Conservation (phyloP, 35 echinoderm and acorn worm species). For the Strongylocentrotus purpuratus region DNA sequence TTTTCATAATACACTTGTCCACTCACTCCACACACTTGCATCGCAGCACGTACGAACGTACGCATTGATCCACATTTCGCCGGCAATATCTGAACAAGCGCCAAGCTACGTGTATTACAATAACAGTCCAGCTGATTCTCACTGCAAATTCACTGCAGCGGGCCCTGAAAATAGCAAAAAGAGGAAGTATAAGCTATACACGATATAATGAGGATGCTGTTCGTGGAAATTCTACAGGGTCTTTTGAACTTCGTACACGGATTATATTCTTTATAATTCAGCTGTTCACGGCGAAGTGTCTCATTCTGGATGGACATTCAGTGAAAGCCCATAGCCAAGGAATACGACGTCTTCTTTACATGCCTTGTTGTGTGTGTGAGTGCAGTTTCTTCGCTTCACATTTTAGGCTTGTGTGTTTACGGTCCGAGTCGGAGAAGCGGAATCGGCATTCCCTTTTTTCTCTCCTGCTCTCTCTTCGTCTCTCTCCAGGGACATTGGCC, state of each 20-base stretch:
- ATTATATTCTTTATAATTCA: neutral
- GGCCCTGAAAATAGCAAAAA: neutral
- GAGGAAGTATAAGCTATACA: neutral
- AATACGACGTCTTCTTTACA: slow-evolving; percentile 3
- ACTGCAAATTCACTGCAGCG: neutral
- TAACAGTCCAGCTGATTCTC: neutral
- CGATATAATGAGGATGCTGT: neutral
- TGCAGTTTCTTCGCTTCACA: neutral
- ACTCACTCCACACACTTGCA: too few relatives aligned
- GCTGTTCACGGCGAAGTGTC: neutral
- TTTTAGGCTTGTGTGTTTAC: neutral
- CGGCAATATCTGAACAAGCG: neutral
- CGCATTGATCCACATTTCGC: neutral
- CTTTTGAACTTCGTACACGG: neutral
- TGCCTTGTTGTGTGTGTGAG: neutral
- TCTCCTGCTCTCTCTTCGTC: slow-evolving; percentile 4
- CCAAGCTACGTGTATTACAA: neutral
- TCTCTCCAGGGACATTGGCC: slow-evolving; percentile 35
- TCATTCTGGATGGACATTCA: neutral
- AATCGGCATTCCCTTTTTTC: neutral
- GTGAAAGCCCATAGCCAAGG: neutral
- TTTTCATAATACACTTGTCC: neutral
- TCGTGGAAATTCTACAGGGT: neutral
- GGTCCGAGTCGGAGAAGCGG: neutral
- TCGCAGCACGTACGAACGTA: neutral